Percentiles rank a stretch among this genome's conserved stretches.
Evolutionary conservation across 2,888 invertebrate species (phyloP).

Genomic region (Drosophila monieri): DNA sequence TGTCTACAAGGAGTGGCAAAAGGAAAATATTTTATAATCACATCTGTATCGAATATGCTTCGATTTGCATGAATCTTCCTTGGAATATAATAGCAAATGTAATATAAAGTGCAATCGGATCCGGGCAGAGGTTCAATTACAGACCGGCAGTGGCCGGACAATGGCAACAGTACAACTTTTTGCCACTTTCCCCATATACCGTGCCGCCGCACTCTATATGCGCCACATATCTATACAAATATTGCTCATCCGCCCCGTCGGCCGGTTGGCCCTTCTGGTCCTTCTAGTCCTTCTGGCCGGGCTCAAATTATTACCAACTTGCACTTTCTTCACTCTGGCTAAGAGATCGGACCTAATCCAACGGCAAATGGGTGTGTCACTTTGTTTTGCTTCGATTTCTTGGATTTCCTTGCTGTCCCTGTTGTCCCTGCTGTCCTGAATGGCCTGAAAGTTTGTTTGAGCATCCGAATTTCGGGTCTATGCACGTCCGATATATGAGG

Average conservation of each 20-base stretch:
- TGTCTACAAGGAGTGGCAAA: neutral
- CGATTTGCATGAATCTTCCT: neutral
- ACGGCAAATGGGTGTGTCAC: neutral
- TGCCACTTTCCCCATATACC: neutral
- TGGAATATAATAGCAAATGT: neutral
- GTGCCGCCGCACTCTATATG: too few relatives aligned
- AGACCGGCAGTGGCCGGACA: neutral
- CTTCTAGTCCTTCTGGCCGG: neutral
- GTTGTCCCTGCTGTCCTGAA: neutral
- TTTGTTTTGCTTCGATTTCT: slow-evolving; percentile 4
- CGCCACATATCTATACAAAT: neutral
- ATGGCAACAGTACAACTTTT: neutral
- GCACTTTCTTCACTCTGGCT: neutral
- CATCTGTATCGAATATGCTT: neutral
- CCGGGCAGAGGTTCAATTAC: neutral
- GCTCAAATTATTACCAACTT: slow-evolving; percentile 2
- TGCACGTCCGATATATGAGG: slow-evolving; percentile 9
- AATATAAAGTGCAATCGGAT: slow-evolving; percentile 1
- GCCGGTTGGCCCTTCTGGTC: neutral
- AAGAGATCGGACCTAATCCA: slow-evolving; percentile 1
- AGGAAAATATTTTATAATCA: slow-evolving; percentile 5
- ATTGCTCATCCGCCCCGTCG: slow-evolving; percentile 17
- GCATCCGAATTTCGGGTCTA: slow-evolving; percentile 1
- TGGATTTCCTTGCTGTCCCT: neutral
- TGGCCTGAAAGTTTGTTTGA: neutral